Base-by-base conservation (phyloP, 1,140 invertebrate genomes). In the Neelides sp. region DNA sequence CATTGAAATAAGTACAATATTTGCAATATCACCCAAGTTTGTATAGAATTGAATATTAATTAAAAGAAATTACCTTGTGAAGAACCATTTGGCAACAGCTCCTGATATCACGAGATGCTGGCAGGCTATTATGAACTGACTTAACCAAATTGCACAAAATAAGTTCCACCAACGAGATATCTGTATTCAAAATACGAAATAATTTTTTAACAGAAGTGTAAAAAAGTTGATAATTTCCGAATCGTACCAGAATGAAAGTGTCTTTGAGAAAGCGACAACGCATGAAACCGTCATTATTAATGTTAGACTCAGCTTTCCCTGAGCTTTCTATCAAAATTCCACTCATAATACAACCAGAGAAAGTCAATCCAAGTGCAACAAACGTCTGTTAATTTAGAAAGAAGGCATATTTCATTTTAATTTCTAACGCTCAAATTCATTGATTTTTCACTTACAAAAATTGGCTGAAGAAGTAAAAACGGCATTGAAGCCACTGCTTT, bases 71-170 rank as follows among this genome's bases (percentile, higher is more conserved):
- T 67, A 84, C 82, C 80, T 78, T 20, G 77, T 76, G 60, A 85
- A 88, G 62, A 80, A 87, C 83, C 83, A 88, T 10, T 68, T 71
- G 0, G 79, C 71, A 7, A 86, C 78, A 24, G 81, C 73, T n/a
- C 80, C 79, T 30, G 80, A 79, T 34, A 86, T 77, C 0, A 83
- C 71, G 66, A 85, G 75, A 63, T 85, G 78, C 58, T 88, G 83
- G 64, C 82, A 84, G 17, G 80, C 79, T 27, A 82, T 66, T 36
- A 79, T 74, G 62, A 86, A 85, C 65, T 85, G 78, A 27, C 67
- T 68, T n/a, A 78, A 66, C 76, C 84, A 84, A 45, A 85, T 72
- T 24, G 78, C 69, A n/a, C 76, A 74, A 54, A 83, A 74, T 3
- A 84, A 43, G 65, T 80, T 78, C 64, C 79, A 76, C 75, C 77